Conservation (phyloP, 2,113 vertebrate species). For the Lethenteron camtschaticum region DNA sequence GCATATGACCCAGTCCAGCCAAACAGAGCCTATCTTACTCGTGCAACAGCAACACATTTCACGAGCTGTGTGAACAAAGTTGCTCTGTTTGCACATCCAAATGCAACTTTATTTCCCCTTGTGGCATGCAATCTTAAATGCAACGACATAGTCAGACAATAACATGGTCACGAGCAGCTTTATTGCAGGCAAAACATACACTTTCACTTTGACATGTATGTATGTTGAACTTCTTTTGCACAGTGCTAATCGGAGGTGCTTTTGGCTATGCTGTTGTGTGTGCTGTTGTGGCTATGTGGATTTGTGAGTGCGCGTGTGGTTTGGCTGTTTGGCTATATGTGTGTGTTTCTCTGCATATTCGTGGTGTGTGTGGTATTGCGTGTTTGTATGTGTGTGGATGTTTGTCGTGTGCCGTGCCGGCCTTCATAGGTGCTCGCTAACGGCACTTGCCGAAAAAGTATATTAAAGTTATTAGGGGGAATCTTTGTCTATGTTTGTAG, state of each 20-base stretch:
- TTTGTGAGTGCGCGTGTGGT: background rate
- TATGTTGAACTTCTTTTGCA: background rate
- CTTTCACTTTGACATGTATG: background rate
- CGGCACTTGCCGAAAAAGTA: too few relatives aligned
- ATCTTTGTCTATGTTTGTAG: slow-evolving; percentile 22
- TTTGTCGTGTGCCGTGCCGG: background rate
- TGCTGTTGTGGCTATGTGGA: background rate
- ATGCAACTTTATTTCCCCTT: too few relatives aligned
- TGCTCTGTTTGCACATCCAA: too few relatives aligned
- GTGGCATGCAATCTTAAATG: too few relatives aligned
- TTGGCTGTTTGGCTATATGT: slow-evolving; percentile 3
- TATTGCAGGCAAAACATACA: background rate
- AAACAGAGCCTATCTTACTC: too few relatives aligned
- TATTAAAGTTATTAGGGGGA: slow-evolving; percentile 8
- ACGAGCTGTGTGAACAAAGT: too few relatives aligned
- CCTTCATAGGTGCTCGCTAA: too few relatives aligned
- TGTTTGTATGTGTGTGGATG: background rate
- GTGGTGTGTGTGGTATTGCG: background rate
- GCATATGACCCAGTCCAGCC: too few relatives aligned
- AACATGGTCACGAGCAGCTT: background rate
- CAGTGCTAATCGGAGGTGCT: background rate
- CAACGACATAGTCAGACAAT: too few relatives aligned
- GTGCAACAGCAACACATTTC: too few relatives aligned
- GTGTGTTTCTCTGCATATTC: background rate
- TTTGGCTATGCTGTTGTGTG: background rate